Evolutionary conservation across 2,113 vertebrate genomes (phyloP), one percentile per base, ranked within the genome.

Genomic region (Physeter macrocephalus): DNA sequence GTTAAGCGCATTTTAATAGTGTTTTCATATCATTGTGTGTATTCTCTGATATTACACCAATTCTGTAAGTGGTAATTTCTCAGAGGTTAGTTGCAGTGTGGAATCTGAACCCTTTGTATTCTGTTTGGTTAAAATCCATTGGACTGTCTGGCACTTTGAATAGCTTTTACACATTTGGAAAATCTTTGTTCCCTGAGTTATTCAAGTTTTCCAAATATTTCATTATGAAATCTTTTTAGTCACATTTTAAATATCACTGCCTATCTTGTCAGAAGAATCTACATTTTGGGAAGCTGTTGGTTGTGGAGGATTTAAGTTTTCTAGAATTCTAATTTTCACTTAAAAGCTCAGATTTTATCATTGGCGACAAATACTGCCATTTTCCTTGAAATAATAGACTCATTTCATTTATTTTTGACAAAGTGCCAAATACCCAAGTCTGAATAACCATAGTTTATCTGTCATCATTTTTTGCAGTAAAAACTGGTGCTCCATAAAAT

Each of bases 251-350:
- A 43, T 91, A 52, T 80, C 12, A 57, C 41, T 75, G 29, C 72
- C 39, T 71, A 1, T 85, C 49, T 59, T 61, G 46, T 88, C 43
- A 93, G 14, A 71, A 75, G 90, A 84, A 46, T 57, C 62, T 86
- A 88, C 36, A 34, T 61, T 34, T 57, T 71, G 25, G 64, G 14
- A 93, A 87, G 5, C 75, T 69, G 13, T 88, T 18, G 36, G 4
- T 77, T 8, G 23, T 78, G 8, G 36, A 93, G 13, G n/a, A 75
- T 90, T 86, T 39, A 72, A 27, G 41, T 72, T 88, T 62, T 62
- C 85, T 82, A 84, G 71, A 93, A 78, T 94, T 82, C 83, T 61
- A 21, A 74, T 83, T 90, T 95, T 93, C 59, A 88, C 54, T 86
- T 88, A 67, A 88, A 43, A 57, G 41, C 46, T 90, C 31, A 67